A percentile compares a stretch with the other conserved stretches of the same genome.
Evolutionary conservation across 2,888 invertebrate genomes (phyloP).

Genomic region (Liposcelis brunnea): DNA sequence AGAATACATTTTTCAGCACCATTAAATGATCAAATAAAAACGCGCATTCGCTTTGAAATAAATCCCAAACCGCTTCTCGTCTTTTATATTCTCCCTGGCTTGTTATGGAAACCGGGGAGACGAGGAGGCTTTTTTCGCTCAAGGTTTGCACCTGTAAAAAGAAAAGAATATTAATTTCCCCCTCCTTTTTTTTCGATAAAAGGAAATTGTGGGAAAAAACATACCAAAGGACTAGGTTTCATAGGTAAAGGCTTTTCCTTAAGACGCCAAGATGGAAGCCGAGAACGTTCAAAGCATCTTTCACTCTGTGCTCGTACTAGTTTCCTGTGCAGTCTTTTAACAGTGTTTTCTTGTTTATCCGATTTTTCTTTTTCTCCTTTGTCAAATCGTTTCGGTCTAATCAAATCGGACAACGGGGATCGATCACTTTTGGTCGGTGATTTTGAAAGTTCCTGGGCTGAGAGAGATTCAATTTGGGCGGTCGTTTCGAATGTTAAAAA

Average conservation of each 20-base stretch:
- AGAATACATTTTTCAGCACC: conserved; percentile 41
- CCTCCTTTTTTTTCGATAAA: not conserved
- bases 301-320: conserved; percentile 24
- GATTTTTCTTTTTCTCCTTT: conserved; percentile 5
- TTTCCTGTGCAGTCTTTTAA: conserved; percentile 15
- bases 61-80: conserved; percentile 40
- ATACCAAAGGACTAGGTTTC: conserved; percentile 15
- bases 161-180: not conserved
- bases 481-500: too few relatives aligned
- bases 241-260: conserved; percentile 15
- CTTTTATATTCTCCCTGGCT: conserved; percentile 25
- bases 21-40: conserved; percentile 42
- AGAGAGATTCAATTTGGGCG: too few relatives aligned
- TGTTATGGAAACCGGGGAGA: conserved; percentile 17
- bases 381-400: too few relatives aligned
- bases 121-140: conserved; percentile 18
- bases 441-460: too few relatives aligned
- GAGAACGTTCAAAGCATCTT: conserved; percentile 20
- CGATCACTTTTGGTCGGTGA: too few relatives aligned
- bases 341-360: not conserved
- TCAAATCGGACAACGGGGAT: too few relatives aligned
- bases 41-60: conserved; percentile 40
- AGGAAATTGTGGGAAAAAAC: not conserved
- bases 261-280: conserved; percentile 12
- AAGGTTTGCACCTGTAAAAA: conserved; percentile 12